phyloP scores from a whole-genome alignment of 2,797 vertebrate genomes.

The Pangasius sanitwongsei region DNA sequence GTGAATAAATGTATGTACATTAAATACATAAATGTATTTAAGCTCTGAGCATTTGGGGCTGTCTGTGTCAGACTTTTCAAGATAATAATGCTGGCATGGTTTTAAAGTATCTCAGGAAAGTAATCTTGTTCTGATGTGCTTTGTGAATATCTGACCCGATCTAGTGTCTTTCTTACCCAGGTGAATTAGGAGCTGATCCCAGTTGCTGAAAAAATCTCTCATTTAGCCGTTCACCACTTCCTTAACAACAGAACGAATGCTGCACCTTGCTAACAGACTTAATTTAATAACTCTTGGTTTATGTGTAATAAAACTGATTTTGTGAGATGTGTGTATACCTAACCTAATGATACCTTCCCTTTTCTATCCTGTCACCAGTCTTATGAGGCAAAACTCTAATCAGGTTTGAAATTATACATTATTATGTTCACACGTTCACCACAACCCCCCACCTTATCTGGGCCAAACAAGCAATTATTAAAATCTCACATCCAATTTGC shows the following conservation, averaged over 20 bases:
- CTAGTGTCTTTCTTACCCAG: neutral
- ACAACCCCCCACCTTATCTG: neutral
- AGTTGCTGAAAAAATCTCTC: neutral
- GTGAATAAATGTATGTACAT: neutral
- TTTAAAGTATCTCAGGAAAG: neutral
- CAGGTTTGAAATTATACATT: neutral
- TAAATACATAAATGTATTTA: neutral
- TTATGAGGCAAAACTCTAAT: conserved; percentile 13
- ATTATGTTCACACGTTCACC: neutral
- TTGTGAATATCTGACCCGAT: neutral
- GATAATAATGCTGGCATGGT: neutral
- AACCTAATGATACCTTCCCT: neutral
- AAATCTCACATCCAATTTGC: conserved; percentile 34
- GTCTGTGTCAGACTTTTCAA: neutral
- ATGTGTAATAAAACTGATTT: neutral
- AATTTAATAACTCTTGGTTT: neutral
- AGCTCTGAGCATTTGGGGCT: neutral
- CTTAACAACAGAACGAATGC: neutral
- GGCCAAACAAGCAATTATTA: conserved; percentile 33
- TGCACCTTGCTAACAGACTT: neutral
- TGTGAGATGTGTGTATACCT: neutral
- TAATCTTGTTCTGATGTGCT: neutral
- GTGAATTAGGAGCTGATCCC: neutral
- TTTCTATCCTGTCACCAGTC: neutral
- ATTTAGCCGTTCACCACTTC: neutral